phyloP scores from a whole-genome alignment of 2,797 vertebrate species.

The Pseudomugil gertrudae region DNA sequence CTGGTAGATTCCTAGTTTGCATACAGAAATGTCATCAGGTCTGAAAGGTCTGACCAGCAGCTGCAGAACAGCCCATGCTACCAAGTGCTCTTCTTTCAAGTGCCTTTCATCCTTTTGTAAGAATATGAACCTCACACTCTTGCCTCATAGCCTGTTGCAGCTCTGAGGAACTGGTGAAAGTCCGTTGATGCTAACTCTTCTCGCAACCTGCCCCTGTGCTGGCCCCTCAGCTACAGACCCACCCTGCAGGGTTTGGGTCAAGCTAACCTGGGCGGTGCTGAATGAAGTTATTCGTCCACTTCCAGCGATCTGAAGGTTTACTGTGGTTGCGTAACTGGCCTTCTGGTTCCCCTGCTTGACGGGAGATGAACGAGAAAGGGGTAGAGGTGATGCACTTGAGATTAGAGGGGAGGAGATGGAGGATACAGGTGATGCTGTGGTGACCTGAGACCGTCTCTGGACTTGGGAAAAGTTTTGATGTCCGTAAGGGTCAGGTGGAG shows the following conservation, averaged over 20 bases:
- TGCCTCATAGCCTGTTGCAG: conserved; percentile 61
- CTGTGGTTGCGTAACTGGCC: conserved; percentile 90
- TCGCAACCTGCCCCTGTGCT: conserved; percentile 63
- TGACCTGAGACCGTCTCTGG: conserved; percentile 22
- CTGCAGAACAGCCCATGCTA: background rate
- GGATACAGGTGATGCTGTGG: conserved; percentile 20
- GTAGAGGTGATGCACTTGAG: conserved; percentile 12
- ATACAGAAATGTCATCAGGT: background rate
- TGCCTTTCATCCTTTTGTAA: background rate
- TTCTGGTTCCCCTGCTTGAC: conserved; percentile 61
- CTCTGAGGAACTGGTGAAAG: conserved; percentile 63
- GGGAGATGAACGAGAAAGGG: conserved; percentile 20
- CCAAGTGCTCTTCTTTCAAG: background rate
- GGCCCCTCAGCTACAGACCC: conserved; percentile 44
- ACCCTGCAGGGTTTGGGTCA: conserved; percentile 86
- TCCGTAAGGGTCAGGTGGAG: conserved; percentile 19
- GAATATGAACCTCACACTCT: background rate
- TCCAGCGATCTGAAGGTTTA: conserved; percentile 90
- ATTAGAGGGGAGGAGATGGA: conserved; percentile 7
- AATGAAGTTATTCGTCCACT: conserved; percentile 87
- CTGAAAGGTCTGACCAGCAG: conserved; percentile 1
- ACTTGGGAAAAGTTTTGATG: conserved; percentile 23
- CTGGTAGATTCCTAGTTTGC: background rate
- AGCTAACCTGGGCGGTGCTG: conserved; percentile 89
- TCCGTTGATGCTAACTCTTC: conserved; percentile 83